phyloP scores from a whole-genome alignment of 2,888 invertebrate species.

The Hypolimnas misippus region DNA sequence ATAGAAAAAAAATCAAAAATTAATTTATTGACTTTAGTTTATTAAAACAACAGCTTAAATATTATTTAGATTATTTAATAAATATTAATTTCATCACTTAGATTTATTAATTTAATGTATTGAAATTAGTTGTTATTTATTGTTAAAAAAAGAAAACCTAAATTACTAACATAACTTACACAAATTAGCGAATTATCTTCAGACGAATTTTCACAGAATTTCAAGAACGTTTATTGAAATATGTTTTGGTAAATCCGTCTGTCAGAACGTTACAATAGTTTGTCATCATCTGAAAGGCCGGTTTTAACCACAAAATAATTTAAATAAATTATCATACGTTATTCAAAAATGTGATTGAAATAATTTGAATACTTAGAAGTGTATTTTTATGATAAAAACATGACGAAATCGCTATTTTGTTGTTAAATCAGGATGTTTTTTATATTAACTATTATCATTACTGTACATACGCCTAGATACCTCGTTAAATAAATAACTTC shows the following conservation, averaged over 20 bases:
- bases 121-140: too few species aligned
- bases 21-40: too few species aligned
- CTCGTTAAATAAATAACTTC: not conserved
- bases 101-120: too few species aligned
- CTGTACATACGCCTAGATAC: not conserved
- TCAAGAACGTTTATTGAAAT: not conserved
- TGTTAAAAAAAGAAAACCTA: too few species aligned
- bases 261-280: not conserved
- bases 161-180: too few species aligned
- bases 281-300: not conserved
- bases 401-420: not conserved
- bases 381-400: not conserved
- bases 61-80: too few species aligned
- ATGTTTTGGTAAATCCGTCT: not conserved
- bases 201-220: not conserved
- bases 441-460: not conserved
- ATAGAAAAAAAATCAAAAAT: too few species aligned
- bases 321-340: conserved; percentile 9
- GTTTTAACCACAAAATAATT: not conserved
- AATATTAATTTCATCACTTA: too few species aligned
- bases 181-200: not conserved
- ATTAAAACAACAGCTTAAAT: too few species aligned
- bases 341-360: not conserved
- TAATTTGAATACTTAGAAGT: not conserved
- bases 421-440: conserved; percentile 1